phyloP scores from a whole-genome alignment of 2,113 vertebrate genomes.

The Halichoerus grypus region DNA sequence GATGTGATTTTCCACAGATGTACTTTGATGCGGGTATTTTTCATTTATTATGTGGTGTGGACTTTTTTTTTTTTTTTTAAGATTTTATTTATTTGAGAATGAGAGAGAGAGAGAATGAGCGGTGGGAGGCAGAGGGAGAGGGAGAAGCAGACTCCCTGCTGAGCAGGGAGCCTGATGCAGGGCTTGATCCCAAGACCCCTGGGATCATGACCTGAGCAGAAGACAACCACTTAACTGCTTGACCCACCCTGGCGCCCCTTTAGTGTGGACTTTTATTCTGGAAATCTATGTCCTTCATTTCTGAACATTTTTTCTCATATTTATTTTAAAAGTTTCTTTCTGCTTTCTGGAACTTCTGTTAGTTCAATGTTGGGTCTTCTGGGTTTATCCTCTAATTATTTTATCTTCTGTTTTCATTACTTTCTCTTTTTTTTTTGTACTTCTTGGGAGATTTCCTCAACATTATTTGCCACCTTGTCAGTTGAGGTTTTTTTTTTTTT shows the following conservation, averaged over 20 bases:
- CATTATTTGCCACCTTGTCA: background rate
- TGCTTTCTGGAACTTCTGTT: constrained; percentile 5
- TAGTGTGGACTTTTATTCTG: background rate
- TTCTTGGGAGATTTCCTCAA: constrained; percentile 20
- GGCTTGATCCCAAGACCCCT: background rate
- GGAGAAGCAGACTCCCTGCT: background rate
- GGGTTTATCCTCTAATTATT: constrained; percentile 20
- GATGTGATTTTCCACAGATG: background rate
- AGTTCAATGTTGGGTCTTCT: background rate
- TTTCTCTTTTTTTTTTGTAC: constrained; percentile 25
- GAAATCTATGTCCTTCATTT: constrained; percentile 7
- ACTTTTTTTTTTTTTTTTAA: background rate
- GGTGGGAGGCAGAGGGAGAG: background rate
- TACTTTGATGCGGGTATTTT: background rate
- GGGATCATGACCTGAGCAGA: background rate
- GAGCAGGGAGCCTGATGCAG: background rate
- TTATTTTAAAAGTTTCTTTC: background rate
- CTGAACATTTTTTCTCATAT: background rate
- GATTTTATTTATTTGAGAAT: background rate
- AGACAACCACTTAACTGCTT: background rate
- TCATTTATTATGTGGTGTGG: background rate
- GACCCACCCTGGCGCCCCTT: background rate
- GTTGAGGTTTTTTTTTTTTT: background rate
- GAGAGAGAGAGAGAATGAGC: background rate
- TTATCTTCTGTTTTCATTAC: background rate